Percentiles rank a stretch among this genome's conserved stretches.
Conservation (phyloP, 2,888 invertebrate species). For the Caradrina kadenii region DNA sequence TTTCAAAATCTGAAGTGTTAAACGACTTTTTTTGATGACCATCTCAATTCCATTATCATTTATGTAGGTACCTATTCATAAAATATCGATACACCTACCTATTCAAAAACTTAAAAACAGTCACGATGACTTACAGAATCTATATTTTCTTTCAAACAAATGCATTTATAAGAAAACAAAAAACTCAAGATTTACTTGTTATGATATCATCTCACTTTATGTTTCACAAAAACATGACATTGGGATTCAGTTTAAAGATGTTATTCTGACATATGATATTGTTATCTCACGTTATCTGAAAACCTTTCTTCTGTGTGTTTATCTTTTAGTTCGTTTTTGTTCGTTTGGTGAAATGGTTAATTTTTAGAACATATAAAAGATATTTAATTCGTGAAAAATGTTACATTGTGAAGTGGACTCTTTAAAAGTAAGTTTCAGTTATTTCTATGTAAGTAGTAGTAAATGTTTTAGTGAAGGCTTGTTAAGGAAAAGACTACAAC, state of each 20-base stretch:
- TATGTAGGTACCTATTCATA: too few relatives aligned
- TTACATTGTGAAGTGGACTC: conserved; percentile 78
- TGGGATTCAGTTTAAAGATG: conserved; percentile 38
- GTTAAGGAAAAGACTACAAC: too few relatives aligned
- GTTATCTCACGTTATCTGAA: conserved; percentile 62
- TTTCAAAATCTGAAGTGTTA: too few relatives aligned
- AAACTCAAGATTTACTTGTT: conserved; percentile 24
- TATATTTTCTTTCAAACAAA: not conserved
- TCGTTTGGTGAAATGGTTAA: conserved; percentile 57
- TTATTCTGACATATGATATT: conserved; percentile 50
- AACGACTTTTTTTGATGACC: too few relatives aligned
- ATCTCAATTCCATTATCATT: too few relatives aligned
- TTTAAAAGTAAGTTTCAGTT: conserved; percentile 70
- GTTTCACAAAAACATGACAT: conserved; percentile 42
- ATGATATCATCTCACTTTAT: conserved; percentile 34
- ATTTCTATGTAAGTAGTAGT: not conserved
- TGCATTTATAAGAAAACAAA: conserved; percentile 7
- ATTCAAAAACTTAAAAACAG: not conserved
- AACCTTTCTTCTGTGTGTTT: conserved; percentile 56
- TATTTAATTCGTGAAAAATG: conserved; percentile 68
- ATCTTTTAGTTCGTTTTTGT: conserved; percentile 55
- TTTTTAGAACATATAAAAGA: conserved; percentile 26
- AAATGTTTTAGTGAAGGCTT: too few relatives aligned
- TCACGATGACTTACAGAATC: not conserved
- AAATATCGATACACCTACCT: too few relatives aligned